Evolutionary conservation across 2,888 invertebrate species (phyloP), one percentile per base, ranked within the genome.

Genomic region (Rhopalosiphum nymphaeae): DNA sequence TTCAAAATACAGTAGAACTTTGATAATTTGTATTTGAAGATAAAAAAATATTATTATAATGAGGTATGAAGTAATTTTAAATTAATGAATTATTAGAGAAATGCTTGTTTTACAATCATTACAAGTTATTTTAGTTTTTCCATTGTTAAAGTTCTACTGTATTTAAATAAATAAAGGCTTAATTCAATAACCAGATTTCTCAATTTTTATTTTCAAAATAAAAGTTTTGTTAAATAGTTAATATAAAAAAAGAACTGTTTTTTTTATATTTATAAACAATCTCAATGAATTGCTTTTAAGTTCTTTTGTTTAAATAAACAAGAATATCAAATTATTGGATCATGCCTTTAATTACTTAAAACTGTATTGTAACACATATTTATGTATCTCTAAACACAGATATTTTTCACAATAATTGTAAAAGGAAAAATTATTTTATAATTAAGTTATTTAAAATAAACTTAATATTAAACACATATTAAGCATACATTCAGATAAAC

Each of bases 1-100:
- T 61, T 44, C 25, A n/a, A 90, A 57, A 44, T 92, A 56, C 29
- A 92, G 61, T 42, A 67, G 49, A 87, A 67, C 49, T 61, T 67
- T 10, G 13, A 87, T 42, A 36, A 61, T 49, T 87, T 21, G 26
- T 16, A 86, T 36, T 1, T 42, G 5, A 61, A 25, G 13, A 5
- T 0, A 67, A n/a, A 25, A 36, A 78, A 46, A 21, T 4, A 49
- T 44, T 89, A 49, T 49, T 67, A 0, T 29, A 36, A 42, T 36
- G 0, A 36, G 1, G 3, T 88, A 36, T 53, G 36, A 88, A 53
- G 36, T 88, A 56, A 56, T 53, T 78, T 78, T 78, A 36, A 57
- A 10, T 26, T 57, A 57, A 57, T 26, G 26, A 36, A 36, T 21
- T 78, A 36, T 3, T 78, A 9, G 1, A 21, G 36, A 36, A 78